Percentiles rank a stretch among this genome's conserved stretches.
Conservation (phyloP, 2,797 vertebrate species). For the Mormyrops attenuatus region DNA sequence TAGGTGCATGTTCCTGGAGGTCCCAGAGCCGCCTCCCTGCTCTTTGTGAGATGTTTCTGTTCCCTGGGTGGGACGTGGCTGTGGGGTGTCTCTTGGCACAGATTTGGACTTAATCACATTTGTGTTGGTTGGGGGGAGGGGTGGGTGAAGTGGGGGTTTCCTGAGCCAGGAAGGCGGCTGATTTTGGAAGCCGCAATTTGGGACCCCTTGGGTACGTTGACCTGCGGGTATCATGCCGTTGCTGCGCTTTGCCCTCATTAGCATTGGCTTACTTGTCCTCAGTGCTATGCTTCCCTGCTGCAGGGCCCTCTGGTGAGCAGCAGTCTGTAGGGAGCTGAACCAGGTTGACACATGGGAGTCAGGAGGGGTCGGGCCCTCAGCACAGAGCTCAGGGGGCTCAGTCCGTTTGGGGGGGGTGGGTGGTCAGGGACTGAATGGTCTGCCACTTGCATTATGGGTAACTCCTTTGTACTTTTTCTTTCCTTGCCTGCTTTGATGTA, state of each 20-base stretch:
- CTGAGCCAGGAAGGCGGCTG: background rate
- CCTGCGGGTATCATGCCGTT: background rate
- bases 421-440: background rate
- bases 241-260: background rate
- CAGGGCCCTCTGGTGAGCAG: background rate
- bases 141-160: background rate
- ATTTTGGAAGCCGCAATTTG: background rate
- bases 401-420: background rate
- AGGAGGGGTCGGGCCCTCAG: background rate
- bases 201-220: background rate
- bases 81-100: background rate
- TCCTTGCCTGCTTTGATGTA: background rate
- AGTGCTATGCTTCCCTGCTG: background rate
- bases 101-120: background rate
- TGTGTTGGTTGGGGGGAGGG: background rate
- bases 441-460: conserved; percentile 9
- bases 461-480: background rate
- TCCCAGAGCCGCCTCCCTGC: background rate
- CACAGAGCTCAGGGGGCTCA: background rate
- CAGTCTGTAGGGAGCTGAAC: background rate
- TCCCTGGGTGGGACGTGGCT: background rate
- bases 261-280: background rate
- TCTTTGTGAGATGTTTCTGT: background rate
- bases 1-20: background rate
- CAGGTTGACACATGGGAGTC: background rate